Conservation (phyloP, 2,797 vertebrate genomes). For the Sciaenops ocellatus region DNA sequence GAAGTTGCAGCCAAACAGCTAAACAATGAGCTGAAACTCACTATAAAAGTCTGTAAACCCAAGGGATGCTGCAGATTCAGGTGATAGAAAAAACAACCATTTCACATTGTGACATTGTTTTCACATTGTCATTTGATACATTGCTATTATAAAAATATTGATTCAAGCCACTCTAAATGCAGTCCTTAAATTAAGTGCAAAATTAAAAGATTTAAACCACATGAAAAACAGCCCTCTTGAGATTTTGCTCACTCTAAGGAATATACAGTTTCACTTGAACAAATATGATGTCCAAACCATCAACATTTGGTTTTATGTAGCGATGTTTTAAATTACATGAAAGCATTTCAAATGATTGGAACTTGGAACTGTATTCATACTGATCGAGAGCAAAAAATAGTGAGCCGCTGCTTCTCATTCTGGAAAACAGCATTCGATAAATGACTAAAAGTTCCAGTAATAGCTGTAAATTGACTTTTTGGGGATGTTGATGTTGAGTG, state of each 20-base stretch:
- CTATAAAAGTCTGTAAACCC: background rate
- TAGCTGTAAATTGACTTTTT: background rate
- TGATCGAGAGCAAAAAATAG: background rate
- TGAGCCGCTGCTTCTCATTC: background rate
- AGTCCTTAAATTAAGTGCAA: no score
- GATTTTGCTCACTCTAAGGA: background rate
- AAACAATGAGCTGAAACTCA: background rate
- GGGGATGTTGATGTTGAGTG: background rate
- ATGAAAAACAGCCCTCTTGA: background rate
- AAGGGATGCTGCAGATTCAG: background rate
- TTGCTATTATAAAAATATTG: background rate
- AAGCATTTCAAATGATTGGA: background rate
- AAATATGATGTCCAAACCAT: background rate
- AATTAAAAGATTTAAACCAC: background rate
- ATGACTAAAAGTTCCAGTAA: background rate
- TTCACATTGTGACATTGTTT: background rate
- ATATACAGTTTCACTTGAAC: background rate
- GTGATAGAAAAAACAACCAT: background rate
- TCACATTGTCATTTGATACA: background rate
- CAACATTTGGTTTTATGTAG: background rate
- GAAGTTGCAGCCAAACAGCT: background rate
- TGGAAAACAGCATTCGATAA: background rate
- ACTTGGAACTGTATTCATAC: background rate
- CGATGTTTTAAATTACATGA: background rate
- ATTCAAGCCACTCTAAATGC: background rate